phyloP scores from a whole-genome alignment of 2,888 invertebrate species.

The Eristalis intricaria region DNA sequence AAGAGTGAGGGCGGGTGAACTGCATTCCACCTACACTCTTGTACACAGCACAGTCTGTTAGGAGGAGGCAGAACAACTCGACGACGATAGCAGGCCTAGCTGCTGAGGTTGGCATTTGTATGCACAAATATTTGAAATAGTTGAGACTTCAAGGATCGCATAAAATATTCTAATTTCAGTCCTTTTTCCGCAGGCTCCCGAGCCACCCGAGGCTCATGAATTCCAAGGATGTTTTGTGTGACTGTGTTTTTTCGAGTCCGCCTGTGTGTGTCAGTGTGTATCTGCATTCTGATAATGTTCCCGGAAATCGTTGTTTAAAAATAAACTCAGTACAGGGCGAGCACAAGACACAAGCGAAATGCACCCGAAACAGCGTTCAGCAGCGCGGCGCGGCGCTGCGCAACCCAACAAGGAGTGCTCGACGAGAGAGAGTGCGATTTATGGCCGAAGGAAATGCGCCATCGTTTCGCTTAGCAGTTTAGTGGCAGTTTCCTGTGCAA shows the following conservation, averaged over 20 bases:
- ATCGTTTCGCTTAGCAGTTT: slow-evolving; percentile 61
- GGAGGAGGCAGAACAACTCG: slow-evolving; percentile 8
- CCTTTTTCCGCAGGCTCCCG: slow-evolving; percentile 62
- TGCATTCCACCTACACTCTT: slow-evolving; percentile 35
- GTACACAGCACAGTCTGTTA: not conserved
- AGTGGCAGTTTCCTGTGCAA: slow-evolving; percentile 67
- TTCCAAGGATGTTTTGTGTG: slow-evolving; percentile 63
- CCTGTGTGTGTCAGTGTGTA: slow-evolving; percentile 38
- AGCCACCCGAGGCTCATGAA: slow-evolving; percentile 64
- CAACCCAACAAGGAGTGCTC: slow-evolving; percentile 8
- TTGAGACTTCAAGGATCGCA: slow-evolving; percentile 71
- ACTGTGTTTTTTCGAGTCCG: slow-evolving; percentile 35
- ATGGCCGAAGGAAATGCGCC: slow-evolving; percentile 70
- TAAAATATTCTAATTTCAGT: slow-evolving; percentile 72
- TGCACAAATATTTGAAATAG: slow-evolving; percentile 72
- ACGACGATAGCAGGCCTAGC: slow-evolving; percentile 59
- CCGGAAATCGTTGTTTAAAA: slow-evolving; percentile 72
- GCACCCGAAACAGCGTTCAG: not conserved
- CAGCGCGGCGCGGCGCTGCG: not conserved
- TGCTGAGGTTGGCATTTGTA: slow-evolving; percentile 63
- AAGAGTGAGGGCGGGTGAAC: slow-evolving; percentile 18
- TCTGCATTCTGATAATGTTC: slow-evolving; percentile 69
- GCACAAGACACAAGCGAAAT: slow-evolving; percentile 18
- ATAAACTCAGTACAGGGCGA: slow-evolving; percentile 59
- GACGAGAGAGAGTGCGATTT: slow-evolving; percentile 57